Base-by-base conservation (phyloP, 2,113 vertebrate species). In the Brachypodius melanocephalos region DNA sequence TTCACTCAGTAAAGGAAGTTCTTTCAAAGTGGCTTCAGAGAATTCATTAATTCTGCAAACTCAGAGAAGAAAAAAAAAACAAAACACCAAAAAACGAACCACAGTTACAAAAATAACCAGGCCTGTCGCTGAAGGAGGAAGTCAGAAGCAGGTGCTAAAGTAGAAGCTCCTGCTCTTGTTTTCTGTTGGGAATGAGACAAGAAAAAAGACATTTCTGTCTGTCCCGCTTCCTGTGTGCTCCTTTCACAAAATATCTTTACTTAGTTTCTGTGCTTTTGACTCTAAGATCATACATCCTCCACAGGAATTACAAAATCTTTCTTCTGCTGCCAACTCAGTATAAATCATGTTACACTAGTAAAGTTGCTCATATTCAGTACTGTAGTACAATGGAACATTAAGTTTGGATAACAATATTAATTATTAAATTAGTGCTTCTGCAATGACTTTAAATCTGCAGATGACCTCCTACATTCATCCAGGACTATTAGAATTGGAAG, bases 91-190 rank as follows among this genome's bases (percentile, higher is more conserved):
- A 67, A 42, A 26, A 10, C 3, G 15, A 45, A 31, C 17, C 18
- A 31, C 40, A 26, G 22, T 49, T 82, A 82, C 62, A 89, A 82
- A 91, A 87, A 76, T 63, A 90, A 76, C 40, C 17, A 80, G 42
- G 63, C 32, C 16, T 45, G 61, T 42, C 88, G 45, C 57, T 21
- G 32, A 78, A 72, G 49, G 45, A 91, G 66, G 86, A 94, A 85
- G 81, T 65, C 26, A 18, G 26, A 74, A 63, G 66, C 74, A 95
- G 77, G 87, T 90, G 88, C 79, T 92, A 3, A 61, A 66, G 71
- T 16, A 79, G 67, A 92, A 88, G 36, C 38, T 80, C 59, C 65
- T n/a, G 43, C 48, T 63, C 40, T 59, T 63, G 21, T 67, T 84
- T 72, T 90, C 87, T 85, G 48, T 18, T 92, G 69, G 58, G 66